phyloP scores from a whole-genome alignment of 30 jellyfish, hydroid and myxozoan genomes.

The Mastigias papua region DNA sequence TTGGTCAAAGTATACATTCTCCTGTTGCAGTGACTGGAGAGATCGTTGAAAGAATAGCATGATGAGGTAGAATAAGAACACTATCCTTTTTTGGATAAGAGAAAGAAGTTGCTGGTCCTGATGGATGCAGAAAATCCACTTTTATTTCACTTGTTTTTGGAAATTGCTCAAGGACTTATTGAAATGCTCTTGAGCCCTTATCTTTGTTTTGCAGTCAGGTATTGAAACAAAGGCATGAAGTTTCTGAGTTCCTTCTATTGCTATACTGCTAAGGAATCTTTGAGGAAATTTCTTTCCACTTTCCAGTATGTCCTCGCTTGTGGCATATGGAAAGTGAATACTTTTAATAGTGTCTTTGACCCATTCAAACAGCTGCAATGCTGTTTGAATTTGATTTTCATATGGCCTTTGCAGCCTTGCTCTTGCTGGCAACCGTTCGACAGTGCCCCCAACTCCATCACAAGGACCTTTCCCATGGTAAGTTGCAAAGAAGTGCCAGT shows the following conservation, averaged over 20 bases:
- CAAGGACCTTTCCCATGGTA: constrained; percentile 52
- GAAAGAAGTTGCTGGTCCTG: constrained; percentile 28
- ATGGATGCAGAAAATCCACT: constrained; percentile 15
- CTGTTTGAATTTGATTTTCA: constrained; percentile 3
- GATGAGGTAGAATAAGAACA: not conserved
- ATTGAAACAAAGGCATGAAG: not conserved
- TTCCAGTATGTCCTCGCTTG: not conserved
- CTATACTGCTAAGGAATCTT: not conserved
- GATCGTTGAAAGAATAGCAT: not conserved
- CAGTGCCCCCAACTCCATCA: constrained; percentile 36
- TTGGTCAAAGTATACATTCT: not conserved
- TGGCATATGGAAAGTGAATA: not conserved
- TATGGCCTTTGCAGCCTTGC: constrained; percentile 38
- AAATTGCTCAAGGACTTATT: not conserved
- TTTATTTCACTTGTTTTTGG: not conserved
- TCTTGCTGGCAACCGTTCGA: constrained; percentile 28
- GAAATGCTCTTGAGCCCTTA: not conserved
- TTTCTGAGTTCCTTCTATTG: not conserved
- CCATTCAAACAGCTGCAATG: constrained; percentile 18
- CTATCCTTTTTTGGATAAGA: not conserved
- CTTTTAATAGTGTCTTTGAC: not conserved
- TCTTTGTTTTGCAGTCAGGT: not conserved
- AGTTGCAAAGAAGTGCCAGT: constrained; percentile 55
- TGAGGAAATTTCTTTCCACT: not conserved
- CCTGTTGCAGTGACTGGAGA: constrained; percentile 28